Evolutionary conservation across 2,888 invertebrate species (phyloP).

Genomic region (Drosophila infuscata): DNA sequence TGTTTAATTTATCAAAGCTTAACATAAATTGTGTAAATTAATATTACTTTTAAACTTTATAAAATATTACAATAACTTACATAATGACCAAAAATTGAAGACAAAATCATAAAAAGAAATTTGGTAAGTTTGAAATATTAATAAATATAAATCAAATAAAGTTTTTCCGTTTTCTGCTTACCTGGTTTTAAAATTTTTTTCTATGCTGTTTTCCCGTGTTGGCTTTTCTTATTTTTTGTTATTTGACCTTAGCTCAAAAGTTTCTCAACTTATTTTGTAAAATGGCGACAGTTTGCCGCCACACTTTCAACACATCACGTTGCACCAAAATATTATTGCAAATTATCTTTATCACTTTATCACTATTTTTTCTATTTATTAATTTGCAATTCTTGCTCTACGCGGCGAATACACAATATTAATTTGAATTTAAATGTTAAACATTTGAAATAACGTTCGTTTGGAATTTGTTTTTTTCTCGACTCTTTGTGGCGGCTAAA

Average conservation of each 20-base stretch:
- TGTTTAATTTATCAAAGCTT: not conserved
- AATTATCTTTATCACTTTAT: not conserved
- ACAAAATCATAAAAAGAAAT: not conserved
- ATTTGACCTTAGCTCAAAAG: constrained; percentile 36
- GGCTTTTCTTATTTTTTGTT: constrained; percentile 12
- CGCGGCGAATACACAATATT: constrained; percentile 43
- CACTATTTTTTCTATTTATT: constrained; percentile 2
- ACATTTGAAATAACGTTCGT: not conserved
- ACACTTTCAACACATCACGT: not conserved
- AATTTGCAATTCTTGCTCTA: not conserved
- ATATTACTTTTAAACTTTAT: not conserved
- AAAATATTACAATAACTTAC: not conserved
- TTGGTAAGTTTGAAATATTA: not conserved
- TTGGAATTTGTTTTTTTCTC: not conserved
- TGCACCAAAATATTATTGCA: constrained; percentile 1
- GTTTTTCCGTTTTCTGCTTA: constrained; percentile 6
- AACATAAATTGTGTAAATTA: not conserved
- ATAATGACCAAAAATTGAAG: not conserved
- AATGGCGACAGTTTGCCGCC: constrained; percentile 60
- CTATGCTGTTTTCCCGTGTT: constrained; percentile 1
- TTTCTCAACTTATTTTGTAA: constrained; percentile 29
- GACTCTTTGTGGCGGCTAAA: constrained; percentile 33
- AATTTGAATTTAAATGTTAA: no score
- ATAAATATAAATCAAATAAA: not conserved
- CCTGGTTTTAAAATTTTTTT: constrained; percentile 10